Evolutionary conservation across 2,888 invertebrate species (phyloP), one percentile per base, ranked within the genome.

Genomic region (Nephrocerus scutellatus): DNA sequence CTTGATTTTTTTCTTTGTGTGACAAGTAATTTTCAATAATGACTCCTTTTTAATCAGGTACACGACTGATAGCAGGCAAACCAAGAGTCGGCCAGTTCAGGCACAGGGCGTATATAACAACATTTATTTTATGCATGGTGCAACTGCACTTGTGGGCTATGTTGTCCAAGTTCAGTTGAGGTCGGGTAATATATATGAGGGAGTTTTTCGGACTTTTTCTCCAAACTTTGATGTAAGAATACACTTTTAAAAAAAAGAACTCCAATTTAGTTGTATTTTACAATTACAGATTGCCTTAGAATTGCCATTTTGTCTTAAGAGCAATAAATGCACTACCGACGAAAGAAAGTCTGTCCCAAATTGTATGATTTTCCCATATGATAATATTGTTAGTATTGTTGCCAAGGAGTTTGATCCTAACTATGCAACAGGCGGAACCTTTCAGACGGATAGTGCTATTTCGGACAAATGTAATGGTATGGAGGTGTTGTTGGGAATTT

Each of bases 81-180:
- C 57, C 50, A 77, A 85, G 60, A 75, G 78, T 53, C 77, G 84
- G 56, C 70, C 73, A 28, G 74, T 83, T 50, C 74, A 77, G 49
- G 79, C 83, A 13, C 90, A 91, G 62, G 91, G 92, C 47, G 83
- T 92, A 38, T 92, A 91, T 69, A 84, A 80, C 60, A 92, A 92
- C 75, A 79, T 83, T 49, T 81, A 83, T 69, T 89, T 90, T 68
- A 88, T 90, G 84, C 86, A 90, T 73, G 83, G 87, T 30, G 82
- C 85, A 45, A 84, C 88, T 37, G 79, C 84, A 50, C 81, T 89
- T 62, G 83, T 92, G 47, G 91, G 89, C 46, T 85, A 84, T 63
- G 74, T 75, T 49, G 86, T 87, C 43, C 81, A 85, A 69, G 79
- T 88, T 54, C 80, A 83, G 58, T 83, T 89, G 37, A 81, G 82